These are phyloP conservation scores for Tridacna gigas DNA, from an alignment of 2,888 invertebrate genomes.

Conservation along the genomic window DNA sequence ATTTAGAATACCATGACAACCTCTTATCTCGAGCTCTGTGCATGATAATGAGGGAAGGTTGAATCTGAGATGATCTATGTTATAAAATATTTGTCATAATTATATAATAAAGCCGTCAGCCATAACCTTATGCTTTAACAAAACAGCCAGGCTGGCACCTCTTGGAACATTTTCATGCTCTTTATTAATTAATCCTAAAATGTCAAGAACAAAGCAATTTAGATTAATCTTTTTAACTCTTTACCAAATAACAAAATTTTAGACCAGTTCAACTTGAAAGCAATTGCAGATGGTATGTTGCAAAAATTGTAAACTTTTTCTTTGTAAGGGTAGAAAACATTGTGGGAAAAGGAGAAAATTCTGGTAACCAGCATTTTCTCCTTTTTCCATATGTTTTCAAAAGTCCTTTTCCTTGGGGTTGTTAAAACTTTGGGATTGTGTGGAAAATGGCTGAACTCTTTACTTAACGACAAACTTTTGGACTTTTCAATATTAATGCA, in stretches of 20 bases:
- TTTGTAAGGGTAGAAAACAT: not conserved
- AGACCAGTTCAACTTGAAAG: not conserved
- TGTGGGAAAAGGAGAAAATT: slow-evolving; percentile 8
- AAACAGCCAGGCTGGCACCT: no score
- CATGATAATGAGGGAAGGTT: no score
- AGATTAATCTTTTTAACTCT: not conserved
- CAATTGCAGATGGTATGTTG: not conserved
- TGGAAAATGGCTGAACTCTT: not conserved
- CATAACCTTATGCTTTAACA: no score
- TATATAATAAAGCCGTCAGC: no score
- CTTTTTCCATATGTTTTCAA: not conserved
- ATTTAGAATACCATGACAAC: no score
- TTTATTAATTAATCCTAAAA: no score
- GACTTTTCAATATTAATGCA: no score
- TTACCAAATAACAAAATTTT: not conserved
- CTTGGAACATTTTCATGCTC: no score
- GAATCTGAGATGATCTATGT: no score
- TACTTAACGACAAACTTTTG: no score
- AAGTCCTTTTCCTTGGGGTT: not conserved
- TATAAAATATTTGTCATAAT: no score
- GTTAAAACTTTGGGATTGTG: not conserved
- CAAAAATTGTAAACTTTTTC: not conserved
- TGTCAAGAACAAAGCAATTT: not conserved
- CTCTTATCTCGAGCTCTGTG: no score
- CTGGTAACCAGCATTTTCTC: not conserved